Evolutionary conservation across 37 sponge, comb jelly and placozoan species (phyloP).

Genomic region (Ephydatia muelleri): DNA sequence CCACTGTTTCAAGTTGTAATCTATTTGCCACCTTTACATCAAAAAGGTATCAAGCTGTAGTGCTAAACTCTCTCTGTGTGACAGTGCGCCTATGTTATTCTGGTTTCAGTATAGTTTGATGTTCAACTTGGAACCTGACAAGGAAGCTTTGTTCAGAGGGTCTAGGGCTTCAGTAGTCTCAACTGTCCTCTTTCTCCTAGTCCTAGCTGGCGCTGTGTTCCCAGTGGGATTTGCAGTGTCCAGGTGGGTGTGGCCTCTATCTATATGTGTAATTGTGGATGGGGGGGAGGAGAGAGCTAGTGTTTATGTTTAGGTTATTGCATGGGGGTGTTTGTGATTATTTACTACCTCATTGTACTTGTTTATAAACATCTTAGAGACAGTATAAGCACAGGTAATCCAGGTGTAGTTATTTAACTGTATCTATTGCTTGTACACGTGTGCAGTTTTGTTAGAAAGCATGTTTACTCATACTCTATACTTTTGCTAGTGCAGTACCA

Average conservation of each 20-base stretch:
- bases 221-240: neutral
- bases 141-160: conserved; percentile 39
- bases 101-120: conserved; percentile 58
- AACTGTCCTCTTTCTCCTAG: conserved; percentile 27
- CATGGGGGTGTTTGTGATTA: too few species aligned
- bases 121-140: conserved; percentile 40
- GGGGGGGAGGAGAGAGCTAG: neutral
- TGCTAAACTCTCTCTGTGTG: too few species aligned
- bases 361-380: too few species aligned
- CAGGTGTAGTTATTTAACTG: neutral
- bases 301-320: too few species aligned
- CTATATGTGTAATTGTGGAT: neutral
- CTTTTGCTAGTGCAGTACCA: too few species aligned
- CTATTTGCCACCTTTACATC: conserved; percentile 18
- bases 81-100: too few species aligned
- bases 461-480: too few species aligned
- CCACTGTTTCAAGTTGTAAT: conserved; percentile 49
- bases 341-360: too few species aligned
- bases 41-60: neutral
- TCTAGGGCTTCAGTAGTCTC: conserved; percentile 46
- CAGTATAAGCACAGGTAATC: too few species aligned
- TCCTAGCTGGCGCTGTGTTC: neutral
- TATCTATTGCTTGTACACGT: too few species aligned
- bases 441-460: too few species aligned
- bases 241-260: neutral